Evolutionary conservation across 2,888 invertebrate genomes (phyloP), one percentile per base, ranked within the genome.

Genomic region (Chromoteleia sp.): DNA sequence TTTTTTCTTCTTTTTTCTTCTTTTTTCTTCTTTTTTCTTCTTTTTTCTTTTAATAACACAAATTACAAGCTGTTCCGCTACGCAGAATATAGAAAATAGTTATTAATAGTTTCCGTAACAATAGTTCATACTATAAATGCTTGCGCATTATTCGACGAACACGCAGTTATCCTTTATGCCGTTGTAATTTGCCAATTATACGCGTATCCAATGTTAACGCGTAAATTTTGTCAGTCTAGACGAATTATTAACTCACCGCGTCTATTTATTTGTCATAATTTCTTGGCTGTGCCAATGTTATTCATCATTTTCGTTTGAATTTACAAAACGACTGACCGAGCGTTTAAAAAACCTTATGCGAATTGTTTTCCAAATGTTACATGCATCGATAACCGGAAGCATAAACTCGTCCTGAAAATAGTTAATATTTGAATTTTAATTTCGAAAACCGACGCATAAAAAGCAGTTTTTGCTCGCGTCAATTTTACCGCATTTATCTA

Each of bases 341-440:
- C 1, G 15, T 14, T n/a, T n/a, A 21, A 56, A 45, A 56, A 29
- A 68, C 67, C 50, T 65, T 45, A 45, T 58, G 48, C 29, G 48
- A 58, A 33, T 45, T 70, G 48, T 70, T 70, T 68, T 45, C 39
- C 21, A 8, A 70, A 52, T 29, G 61, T 36, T 33, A 54, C 52
- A 54, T 25, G 17, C 43, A 48, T 14, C 14, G 25, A 41, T 54
- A 45, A 56, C 36, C 25, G 25, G 43, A n/a, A 29, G 48, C 48
- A 54, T 48, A 56, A 74, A 56, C 33, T 45, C 48, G 25, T 17
- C 43, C 14, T 17, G 56, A 74, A 74, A 75, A 58, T 75, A 43
- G 52, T 63, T 73, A 61, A 63, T 67, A 67, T 75, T 67, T 75
- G 75, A 75, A 67, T 67, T 67, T 67, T 67, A 67, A 76, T 76